These are phyloP conservation scores for Urocynchramus pylzowi DNA, from an alignment of 2,113 vertebrate species.

Conservation along the genomic window DNA sequence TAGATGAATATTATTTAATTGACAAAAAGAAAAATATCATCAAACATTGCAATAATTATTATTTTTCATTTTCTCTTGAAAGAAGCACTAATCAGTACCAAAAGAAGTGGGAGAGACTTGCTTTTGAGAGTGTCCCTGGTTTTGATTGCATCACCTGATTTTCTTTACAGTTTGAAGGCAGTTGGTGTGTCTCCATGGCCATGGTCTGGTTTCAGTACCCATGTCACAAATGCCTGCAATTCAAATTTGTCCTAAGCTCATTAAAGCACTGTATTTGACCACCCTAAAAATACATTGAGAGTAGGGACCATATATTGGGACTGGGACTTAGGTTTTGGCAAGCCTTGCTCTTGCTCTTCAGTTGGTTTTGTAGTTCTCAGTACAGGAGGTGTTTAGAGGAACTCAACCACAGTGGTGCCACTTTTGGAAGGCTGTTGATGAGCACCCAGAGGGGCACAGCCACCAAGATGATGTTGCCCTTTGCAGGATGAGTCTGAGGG, in stretches of 20 bases:
- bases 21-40: neutral
- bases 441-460: neutral
- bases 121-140: neutral
- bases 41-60: neutral
- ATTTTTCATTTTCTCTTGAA: neutral
- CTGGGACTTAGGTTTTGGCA: neutral
- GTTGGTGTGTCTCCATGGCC: neutral
- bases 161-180: neutral
- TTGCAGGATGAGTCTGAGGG: neutral
- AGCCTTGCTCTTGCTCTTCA: neutral
- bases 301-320: neutral
- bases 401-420: fast-evolving
- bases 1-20: neutral
- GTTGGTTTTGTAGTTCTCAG: neutral
- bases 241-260: neutral
- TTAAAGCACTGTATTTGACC: neutral
- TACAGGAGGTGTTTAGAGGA: neutral
- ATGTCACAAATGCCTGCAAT: neutral
- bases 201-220: neutral
- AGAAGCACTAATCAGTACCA: neutral
- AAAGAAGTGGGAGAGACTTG: neutral
- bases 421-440: neutral
- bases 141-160: neutral
- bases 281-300: neutral
- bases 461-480: neutral